Base-by-base conservation (phyloP, 2,113 vertebrate genomes). In the Megaceryle maxima region DNA sequence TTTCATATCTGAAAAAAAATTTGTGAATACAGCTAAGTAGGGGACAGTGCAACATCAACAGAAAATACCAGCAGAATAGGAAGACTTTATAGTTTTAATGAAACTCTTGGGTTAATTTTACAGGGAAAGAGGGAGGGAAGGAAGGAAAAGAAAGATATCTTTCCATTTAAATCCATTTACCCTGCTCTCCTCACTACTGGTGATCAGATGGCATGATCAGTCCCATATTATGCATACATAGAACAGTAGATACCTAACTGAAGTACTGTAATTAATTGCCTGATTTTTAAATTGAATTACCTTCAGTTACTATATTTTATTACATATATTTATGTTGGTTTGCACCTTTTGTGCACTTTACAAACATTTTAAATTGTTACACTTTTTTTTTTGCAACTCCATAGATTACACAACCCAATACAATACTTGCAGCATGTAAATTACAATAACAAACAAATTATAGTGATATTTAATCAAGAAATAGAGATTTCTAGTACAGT, bases 281-380 rank as follows among this genome's bases (percentile, higher is more conserved):
- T 82, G 50, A 72, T 89, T 87, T 50, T 93, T 60, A 87, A 96
- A 97, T 73, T 87, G 16, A 75, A 77, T 96, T 95, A 77, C 31
- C 33, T 87, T 67, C 4, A 2, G 13, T 76, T 80, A 51, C 46
- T 16, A 48, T 7, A 79, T 80, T 80, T 82, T 77, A 77, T 88
- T 91, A 57, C 12, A 14, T 11, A 43, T 4, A 57, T 57, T 84
- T 78, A 50, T 86, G 67, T 53, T 74, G 20, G 29, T 93, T 14
- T 83, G 53, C 37, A 81, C 8, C 2, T 69, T 84, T 93, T 94
- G 88, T 86, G 28, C 37, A 60, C 63, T 96, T 86, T 90, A 74
- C 35, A 92, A 90, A 22, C 76, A 51, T 67, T 92, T 76, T 74
- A 92, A 78, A 90, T 90, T 88, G 66, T 90, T 79, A 73, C 6